Percentiles rank a stretch among this genome's conserved stretches.
Conservation (phyloP, 2,888 invertebrate species). For the Aethes cnicana region DNA sequence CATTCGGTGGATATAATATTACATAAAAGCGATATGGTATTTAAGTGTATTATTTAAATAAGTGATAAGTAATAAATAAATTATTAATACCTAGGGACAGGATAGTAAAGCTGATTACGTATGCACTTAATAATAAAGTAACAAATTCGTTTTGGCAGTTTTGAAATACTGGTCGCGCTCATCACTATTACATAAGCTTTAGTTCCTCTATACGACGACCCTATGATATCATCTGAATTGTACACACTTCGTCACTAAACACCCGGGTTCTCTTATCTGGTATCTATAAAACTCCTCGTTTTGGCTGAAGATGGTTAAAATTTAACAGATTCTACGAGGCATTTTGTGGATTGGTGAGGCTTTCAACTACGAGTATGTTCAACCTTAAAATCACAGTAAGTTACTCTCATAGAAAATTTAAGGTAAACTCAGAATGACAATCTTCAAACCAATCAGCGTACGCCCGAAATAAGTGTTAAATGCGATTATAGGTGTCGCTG, state of each 20-base stretch:
- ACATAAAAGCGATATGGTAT: conserved; percentile 24
- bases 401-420: no score
- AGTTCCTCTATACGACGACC: conserved; percentile 12
- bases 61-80: conserved; percentile 35
- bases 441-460: no score
- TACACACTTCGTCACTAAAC: not conserved
- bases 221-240: not conserved
- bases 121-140: conserved; percentile 50
- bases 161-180: conserved; percentile 70
- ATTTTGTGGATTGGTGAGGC: no score
- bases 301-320: no score
- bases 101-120: conserved; percentile 59
- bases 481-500: no score
- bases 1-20: conserved; percentile 24
- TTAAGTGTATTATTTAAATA: conserved; percentile 4
- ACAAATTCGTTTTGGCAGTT: conserved; percentile 72
- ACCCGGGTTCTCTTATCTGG: not conserved
- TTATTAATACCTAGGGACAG: conserved; percentile 32
- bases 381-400: no score
- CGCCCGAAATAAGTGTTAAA: no score
- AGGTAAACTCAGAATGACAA: no score
- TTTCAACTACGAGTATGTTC: no score
- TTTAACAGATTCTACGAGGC: no score
- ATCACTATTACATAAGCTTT: conserved; percentile 73
- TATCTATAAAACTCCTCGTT: no score